phyloP scores from a whole-genome alignment of 2,797 vertebrate genomes.

The Poliocrania exsul region DNA sequence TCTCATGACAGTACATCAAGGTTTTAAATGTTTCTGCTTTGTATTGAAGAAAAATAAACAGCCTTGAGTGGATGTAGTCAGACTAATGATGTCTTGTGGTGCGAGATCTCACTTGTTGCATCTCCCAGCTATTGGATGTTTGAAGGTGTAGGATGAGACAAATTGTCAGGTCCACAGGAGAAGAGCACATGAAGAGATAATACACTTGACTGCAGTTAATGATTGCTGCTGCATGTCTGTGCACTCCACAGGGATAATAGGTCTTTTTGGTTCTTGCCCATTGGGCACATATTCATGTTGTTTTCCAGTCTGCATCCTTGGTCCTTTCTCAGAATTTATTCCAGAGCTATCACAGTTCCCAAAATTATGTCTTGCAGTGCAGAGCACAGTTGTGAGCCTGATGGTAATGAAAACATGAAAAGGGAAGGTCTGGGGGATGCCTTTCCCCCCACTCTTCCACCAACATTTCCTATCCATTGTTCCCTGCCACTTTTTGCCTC shows the following conservation, averaged over 20 bases:
- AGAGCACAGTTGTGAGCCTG: neutral
- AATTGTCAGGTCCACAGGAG: neutral
- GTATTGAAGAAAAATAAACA: neutral
- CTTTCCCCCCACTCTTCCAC: neutral
- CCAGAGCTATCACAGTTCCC: neutral
- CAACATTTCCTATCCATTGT: neutral
- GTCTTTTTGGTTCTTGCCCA: neutral
- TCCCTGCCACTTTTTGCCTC: neutral
- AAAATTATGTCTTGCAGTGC: neutral
- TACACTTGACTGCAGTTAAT: neutral
- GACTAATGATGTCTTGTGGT: neutral
- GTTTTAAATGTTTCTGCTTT: neutral
- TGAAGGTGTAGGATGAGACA: neutral
- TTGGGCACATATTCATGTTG: fast-evolving
- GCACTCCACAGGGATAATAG: neutral
- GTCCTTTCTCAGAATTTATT: neutral
- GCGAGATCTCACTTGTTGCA: neutral
- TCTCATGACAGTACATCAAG: neutral
- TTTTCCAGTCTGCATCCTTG: neutral
- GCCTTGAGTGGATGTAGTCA: neutral
- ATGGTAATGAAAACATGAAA: neutral
- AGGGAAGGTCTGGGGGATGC: neutral
- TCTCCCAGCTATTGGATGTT: neutral
- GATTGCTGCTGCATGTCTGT: neutral
- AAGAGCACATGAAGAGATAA: neutral